Evolutionary conservation across 2,888 invertebrate species (phyloP), one percentile per base, ranked within the genome.

Genomic region (Macrosiphum euphorbiae): DNA sequence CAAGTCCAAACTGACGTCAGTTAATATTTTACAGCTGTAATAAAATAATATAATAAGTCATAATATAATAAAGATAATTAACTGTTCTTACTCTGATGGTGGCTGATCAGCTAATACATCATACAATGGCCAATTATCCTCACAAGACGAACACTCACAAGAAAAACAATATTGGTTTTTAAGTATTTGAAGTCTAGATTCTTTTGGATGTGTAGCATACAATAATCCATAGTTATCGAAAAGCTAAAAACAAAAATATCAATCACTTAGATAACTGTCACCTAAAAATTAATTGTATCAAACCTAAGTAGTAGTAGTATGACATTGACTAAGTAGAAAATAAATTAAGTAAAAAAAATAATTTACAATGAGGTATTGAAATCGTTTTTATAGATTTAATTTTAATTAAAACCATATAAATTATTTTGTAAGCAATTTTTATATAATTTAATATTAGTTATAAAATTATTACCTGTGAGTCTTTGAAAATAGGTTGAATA

Each of bases 171-270:
- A 99, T 95, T 98, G 98, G 92, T 96, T 96, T 89, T 96, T 96
- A 24, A 99, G 96, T 58, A 96, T 96, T 16, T 96, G 95, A 95
- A 97, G 97, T 20, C 99, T 97, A 8, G 96, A 96, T 5, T 92
- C 78, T 94, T 96, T 96, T 44, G 96, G 95, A 95, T 97, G 97
- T 1, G 98, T 95, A 0, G 98, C 98, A 96, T 97, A 97, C 96
- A 98, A 98, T 90, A 96, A 96, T 85, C 98, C 98, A 96, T 98
- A 98, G 95, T 98, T 98, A 96, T 98, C 98, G 95, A 97, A 97
- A 50, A 98, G 96, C 96, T 96, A 95, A 26, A 95, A 93, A 47
- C 16, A 94, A 89, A 94, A 94, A 50, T 35, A 35, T 35, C 20
- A 35, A 35, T 78, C 8, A 3, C 20, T 78, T 20, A 35, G 20